Percentiles rank a stretch among this genome's conserved stretches.
Conservation (phyloP, 1,140 invertebrate genomes). For the Orius laevigatus region DNA sequence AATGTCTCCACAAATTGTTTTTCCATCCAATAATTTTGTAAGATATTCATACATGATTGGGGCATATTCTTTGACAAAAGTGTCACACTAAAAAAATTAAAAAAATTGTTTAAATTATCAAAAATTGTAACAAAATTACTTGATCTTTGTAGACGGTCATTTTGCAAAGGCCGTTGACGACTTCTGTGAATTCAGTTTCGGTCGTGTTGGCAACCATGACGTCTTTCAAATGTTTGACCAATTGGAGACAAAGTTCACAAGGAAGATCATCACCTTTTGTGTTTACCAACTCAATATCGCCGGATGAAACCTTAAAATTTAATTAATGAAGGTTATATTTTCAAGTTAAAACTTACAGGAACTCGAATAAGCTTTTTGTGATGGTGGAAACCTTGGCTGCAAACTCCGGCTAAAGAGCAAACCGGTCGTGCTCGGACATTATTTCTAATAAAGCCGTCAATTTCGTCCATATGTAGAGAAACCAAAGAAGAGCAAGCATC, state of each 20-base stretch:
- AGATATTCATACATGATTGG: constrained; percentile 52
- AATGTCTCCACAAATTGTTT: constrained; percentile 46
- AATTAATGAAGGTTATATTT: neutral
- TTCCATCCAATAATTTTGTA: constrained; percentile 47
- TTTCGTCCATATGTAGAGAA: constrained; percentile 44
- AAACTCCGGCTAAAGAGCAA: constrained; percentile 59
- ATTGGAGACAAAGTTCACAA: constrained; percentile 68
- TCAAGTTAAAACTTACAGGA: constrained; percentile 3
- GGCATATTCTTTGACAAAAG: constrained; percentile 63
- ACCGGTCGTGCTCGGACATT: constrained; percentile 45
- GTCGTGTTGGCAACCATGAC: constrained; percentile 72
- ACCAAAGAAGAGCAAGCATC: constrained; percentile 60
- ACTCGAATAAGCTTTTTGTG: constrained; percentile 11
- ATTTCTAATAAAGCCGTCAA: constrained; percentile 40
- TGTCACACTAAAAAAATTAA: constrained; percentile 31
- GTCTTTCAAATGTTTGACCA: constrained; percentile 61
- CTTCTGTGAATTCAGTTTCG: constrained; percentile 57
- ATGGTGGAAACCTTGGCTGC: constrained; percentile 24
- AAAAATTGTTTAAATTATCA: neutral
- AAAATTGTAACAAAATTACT: constrained; percentile 21
- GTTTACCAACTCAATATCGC: neutral
- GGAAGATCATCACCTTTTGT: constrained; percentile 44
- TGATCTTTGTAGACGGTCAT: constrained; percentile 24
- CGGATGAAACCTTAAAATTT: neutral
- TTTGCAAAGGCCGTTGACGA: constrained; percentile 40